These are phyloP conservation scores for Pantherophis vulpinus DNA, from an alignment of 2,797 vertebrate genomes.

Conservation along the genomic window DNA sequence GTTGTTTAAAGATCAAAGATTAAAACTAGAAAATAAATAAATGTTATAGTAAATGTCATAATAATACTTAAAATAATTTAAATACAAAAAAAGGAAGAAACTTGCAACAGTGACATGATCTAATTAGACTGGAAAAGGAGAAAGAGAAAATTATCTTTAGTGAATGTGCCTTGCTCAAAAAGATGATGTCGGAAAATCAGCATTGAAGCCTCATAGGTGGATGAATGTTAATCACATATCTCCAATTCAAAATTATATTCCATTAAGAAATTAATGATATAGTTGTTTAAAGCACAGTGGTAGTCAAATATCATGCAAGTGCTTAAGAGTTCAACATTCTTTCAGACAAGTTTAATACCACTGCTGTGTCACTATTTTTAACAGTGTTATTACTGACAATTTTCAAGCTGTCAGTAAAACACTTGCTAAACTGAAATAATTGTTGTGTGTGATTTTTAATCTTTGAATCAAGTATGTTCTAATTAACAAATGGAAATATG, in stretches of 20 bases:
- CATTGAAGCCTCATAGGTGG: neutral
- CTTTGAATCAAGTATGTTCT: conserved; percentile 17
- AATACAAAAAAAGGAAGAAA: neutral
- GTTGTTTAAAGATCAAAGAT: neutral
- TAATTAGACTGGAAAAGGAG: neutral
- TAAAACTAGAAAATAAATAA: neutral
- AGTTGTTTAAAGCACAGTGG: neutral
- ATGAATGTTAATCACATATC: neutral
- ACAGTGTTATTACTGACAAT: conserved; percentile 13
- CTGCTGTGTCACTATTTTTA: conserved; percentile 5
- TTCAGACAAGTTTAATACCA: conserved; percentile 5
- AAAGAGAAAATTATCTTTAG: neutral
- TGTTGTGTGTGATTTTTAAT: neutral
- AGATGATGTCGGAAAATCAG: neutral
- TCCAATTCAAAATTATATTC: neutral
- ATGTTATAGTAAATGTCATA: neutral
- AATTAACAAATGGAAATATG: conserved; percentile 19
- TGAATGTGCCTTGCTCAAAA: neutral
- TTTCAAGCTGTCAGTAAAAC: conserved; percentile 25
- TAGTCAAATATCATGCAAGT: neutral
- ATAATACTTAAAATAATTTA: neutral
- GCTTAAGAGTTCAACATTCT: neutral
- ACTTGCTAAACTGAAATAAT: conserved; percentile 20
- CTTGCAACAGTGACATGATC: neutral
- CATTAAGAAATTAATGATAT: neutral